phyloP scores from a whole-genome alignment of 2,888 invertebrate species.

The Hypercompe scribonia region DNA sequence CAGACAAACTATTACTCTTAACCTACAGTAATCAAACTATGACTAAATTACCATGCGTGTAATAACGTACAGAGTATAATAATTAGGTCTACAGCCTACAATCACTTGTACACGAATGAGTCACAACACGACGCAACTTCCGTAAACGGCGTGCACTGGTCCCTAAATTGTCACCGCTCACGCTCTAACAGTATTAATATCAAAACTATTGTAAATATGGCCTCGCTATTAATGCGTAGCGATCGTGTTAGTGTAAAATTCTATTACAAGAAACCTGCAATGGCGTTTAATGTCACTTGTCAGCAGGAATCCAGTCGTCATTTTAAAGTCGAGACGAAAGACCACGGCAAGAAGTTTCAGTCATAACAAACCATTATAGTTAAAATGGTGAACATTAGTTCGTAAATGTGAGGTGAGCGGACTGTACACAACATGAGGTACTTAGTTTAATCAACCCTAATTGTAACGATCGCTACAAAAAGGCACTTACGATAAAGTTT shows the following conservation, averaged over 20 bases:
- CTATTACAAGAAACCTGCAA: conserved; percentile 27
- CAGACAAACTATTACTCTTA: not conserved
- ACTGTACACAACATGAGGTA: conserved; percentile 47
- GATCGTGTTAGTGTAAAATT: conserved; percentile 34
- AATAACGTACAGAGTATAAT: not conserved
- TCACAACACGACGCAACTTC: conserved; percentile 45
- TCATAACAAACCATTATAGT: conserved; percentile 61
- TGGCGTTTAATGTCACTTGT: conserved; percentile 50
- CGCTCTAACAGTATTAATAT: conserved; percentile 35
- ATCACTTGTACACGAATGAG: conserved; percentile 31
- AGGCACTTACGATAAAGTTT: conserved; percentile 24
- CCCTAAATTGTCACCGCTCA: conserved; percentile 37
- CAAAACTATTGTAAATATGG: conserved; percentile 36
- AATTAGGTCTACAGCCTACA: conserved; percentile 18
- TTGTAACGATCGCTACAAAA: conserved; percentile 58
- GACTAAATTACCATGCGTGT: not conserved
- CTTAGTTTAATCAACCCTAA: conserved; percentile 67
- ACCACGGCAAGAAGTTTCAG: conserved; percentile 55
- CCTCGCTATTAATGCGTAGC: conserved; percentile 36
- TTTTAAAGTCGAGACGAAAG: conserved; percentile 65
- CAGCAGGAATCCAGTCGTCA: conserved; percentile 46
- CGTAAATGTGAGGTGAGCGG: conserved; percentile 58
- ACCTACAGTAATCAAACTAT: not conserved
- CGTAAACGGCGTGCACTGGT: conserved; percentile 42
- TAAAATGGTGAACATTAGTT: conserved; percentile 54